These are phyloP conservation scores for Ochotona princeps DNA, from an alignment of 2,113 vertebrate genomes.

Conservation along the genomic window DNA sequence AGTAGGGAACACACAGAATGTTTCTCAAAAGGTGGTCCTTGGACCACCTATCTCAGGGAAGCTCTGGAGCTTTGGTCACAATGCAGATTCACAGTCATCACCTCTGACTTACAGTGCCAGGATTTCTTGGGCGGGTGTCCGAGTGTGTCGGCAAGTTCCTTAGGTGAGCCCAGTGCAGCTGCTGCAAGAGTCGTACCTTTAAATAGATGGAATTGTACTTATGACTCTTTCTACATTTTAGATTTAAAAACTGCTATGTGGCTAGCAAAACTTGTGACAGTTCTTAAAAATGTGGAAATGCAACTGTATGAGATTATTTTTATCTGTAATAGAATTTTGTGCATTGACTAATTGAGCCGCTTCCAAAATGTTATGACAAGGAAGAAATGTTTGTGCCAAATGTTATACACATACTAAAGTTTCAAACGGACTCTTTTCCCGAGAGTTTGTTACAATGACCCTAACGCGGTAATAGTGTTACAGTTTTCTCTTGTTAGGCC, in stretches of 20 bases:
- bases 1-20: constrained; percentile 64
- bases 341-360: constrained; percentile 1
- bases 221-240: constrained; percentile 43
- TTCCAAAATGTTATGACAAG: not conserved
- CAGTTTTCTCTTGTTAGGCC: not conserved
- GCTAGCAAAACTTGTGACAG: constrained; percentile 76
- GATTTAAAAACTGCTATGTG: constrained; percentile 70
- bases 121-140: not conserved
- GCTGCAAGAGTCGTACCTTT: not conserved
- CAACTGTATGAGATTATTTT: constrained; percentile 83
- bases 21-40: constrained; percentile 7
- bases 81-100: not conserved
- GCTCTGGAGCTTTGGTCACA: not conserved
- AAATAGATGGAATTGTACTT: not conserved
- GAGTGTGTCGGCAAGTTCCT: not conserved
- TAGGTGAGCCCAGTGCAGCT: not conserved
- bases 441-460: not conserved
- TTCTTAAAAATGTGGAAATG: constrained; percentile 80
- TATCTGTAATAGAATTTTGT: not conserved
- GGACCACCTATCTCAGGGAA: not conserved
- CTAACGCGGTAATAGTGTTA: not conserved
- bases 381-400: not conserved
- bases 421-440: not conserved
- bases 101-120: too few relatives aligned
- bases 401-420: not conserved